phyloP scores from a whole-genome alignment of 2,888 invertebrate species.

The Agonum fuliginosum region DNA sequence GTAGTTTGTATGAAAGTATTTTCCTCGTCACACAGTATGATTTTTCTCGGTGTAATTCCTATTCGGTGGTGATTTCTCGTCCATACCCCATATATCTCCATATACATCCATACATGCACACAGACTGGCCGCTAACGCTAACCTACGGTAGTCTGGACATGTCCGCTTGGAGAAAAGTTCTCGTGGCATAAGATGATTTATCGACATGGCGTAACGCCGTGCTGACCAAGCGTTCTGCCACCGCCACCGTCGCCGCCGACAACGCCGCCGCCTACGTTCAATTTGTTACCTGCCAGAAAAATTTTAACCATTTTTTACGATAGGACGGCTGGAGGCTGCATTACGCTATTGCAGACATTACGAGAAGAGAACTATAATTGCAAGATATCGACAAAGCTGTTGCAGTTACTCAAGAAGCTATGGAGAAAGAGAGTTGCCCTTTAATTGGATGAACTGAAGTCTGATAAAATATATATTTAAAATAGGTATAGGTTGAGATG shows the following conservation, averaged over 20 bases:
- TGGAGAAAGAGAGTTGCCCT: too few species aligned
- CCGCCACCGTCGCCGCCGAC: background rate
- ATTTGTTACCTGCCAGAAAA: slow-evolving; percentile 57
- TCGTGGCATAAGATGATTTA: slow-evolving; percentile 51
- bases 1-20: too few species aligned
- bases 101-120: background rate
- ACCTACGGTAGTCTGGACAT: slow-evolving; percentile 17
- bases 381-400: too few species aligned
- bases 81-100: background rate
- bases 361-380: too few species aligned
- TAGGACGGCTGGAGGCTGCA: slow-evolving; percentile 10
- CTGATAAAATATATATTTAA: too few species aligned
- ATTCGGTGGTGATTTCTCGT: background rate
- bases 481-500: too few species aligned
- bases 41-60: background rate
- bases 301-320: slow-evolving; percentile 57
- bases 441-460: too few species aligned
- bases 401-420: too few species aligned
- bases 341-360: too few species aligned
- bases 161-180: slow-evolving; percentile 20
- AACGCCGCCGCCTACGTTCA: slow-evolving; percentile 38
- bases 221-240: slow-evolving; percentile 42
- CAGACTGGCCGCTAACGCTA: background rate
- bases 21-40: too few species aligned
- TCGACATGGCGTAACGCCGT: slow-evolving; percentile 43